Conservation (phyloP, 2,797 vertebrate genomes). For the Scyliorhinus canicula region DNA sequence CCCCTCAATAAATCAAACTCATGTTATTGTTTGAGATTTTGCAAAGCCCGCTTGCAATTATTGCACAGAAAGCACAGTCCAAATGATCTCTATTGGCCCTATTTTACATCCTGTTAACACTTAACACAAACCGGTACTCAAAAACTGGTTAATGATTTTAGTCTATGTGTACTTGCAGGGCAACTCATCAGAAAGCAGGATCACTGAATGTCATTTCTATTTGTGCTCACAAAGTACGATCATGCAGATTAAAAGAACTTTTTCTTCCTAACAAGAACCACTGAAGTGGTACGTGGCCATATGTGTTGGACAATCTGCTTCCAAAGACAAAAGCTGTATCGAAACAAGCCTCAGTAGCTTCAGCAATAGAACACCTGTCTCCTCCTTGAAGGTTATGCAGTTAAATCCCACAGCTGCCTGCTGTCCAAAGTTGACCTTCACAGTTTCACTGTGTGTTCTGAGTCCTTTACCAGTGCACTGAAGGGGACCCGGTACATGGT, state of each 20-base stretch:
- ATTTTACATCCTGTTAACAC: conserved; percentile 24
- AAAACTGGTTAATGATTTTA: conserved; percentile 29
- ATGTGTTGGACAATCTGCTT: conserved; percentile 2
- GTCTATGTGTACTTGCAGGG: background rate
- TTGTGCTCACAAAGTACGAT: background rate
- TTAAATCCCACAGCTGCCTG: background rate
- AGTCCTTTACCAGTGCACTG: background rate
- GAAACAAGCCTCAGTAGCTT: background rate
- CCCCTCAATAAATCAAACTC: background rate
- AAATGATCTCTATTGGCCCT: background rate
- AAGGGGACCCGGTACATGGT: background rate
- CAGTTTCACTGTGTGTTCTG: background rate
- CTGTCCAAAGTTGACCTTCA: background rate
- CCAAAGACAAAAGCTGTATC: background rate
- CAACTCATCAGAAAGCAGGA: background rate
- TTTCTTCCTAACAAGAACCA: conserved; percentile 17
- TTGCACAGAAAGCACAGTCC: background rate
- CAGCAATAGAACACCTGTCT: background rate
- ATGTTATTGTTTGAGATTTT: background rate
- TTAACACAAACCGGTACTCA: background rate
- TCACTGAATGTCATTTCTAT: conserved; percentile 1
- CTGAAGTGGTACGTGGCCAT: background rate
- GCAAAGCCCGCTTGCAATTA: background rate
- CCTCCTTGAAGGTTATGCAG: background rate
- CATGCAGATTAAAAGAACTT: background rate